A percentile compares a stretch with the other conserved stretches of the same genome.
phyloP scores from a whole-genome alignment of 1,140 invertebrate genomes.

The Venturia canescens region DNA sequence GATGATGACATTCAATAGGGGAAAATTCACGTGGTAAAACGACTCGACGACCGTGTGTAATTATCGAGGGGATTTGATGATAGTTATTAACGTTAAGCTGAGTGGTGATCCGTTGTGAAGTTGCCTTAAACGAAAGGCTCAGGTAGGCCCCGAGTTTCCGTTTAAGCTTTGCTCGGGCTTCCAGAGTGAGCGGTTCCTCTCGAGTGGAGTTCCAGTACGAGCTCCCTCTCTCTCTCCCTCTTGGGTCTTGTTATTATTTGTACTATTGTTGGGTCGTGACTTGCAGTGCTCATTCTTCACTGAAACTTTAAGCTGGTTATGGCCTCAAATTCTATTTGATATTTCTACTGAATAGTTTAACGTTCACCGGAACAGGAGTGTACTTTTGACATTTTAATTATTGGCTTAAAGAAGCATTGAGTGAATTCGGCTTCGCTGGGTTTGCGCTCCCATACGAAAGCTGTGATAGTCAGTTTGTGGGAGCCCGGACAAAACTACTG shows the following conservation, averaged over 20 bases:
- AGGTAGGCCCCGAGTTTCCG: slow-evolving; percentile 25
- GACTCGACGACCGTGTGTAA: not conserved
- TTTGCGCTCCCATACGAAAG: too few species aligned
- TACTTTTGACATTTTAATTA: slow-evolving; percentile 38
- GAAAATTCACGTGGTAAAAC: not conserved
- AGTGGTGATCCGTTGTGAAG: slow-evolving; percentile 32
- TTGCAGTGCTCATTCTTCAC: slow-evolving; percentile 68
- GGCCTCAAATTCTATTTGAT: slow-evolving; percentile 42
- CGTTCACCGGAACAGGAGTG: slow-evolving; percentile 69
- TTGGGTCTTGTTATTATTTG: slow-evolving; percentile 75
- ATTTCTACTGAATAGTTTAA: slow-evolving; percentile 69
- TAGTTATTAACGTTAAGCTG: slow-evolving; percentile 39
- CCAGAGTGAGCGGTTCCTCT: slow-evolving; percentile 39
- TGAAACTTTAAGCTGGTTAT: slow-evolving; percentile 47
- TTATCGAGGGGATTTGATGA: not conserved
- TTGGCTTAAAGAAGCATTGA: not conserved
- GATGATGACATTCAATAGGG: not conserved
- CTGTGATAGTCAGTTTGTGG: too few species aligned
- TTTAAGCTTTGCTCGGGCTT: slow-evolving; percentile 52
- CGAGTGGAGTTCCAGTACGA: slow-evolving; percentile 55
- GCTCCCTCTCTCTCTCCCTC: slow-evolving; percentile 48
- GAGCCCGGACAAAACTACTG: not conserved
- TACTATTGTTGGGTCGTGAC: slow-evolving; percentile 77
- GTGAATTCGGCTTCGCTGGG: not conserved
- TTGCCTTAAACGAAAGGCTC: slow-evolving; percentile 10